phyloP scores from a whole-genome alignment of 1,140 invertebrate species.

The Drosophila bocqueti region DNA sequence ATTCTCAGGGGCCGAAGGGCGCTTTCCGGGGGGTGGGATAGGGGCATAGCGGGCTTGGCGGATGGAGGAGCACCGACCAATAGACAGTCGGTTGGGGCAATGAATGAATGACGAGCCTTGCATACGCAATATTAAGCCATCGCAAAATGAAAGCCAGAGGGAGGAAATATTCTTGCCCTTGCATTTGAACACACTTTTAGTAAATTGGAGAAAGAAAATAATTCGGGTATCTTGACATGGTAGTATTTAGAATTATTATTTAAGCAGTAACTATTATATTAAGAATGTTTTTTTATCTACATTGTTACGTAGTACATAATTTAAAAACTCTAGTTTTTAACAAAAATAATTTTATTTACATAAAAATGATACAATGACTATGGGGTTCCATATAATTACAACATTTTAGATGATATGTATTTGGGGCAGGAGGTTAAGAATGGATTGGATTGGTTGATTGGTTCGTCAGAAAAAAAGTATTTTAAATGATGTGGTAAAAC shows the following conservation, averaged over 20 bases:
- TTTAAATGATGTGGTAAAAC: too few relatives aligned
- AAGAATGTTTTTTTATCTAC: too few relatives aligned
- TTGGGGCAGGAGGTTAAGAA: not conserved
- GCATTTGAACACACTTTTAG: conserved; percentile 6
- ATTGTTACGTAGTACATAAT: not conserved
- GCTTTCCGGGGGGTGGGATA: not conserved
- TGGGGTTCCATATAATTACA: not conserved
- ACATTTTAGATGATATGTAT: not conserved
- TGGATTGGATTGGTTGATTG: not conserved
- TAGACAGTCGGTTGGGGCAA: conserved; percentile 41
- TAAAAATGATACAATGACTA: not conserved
- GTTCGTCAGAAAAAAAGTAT: not conserved
- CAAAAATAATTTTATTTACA: not conserved
- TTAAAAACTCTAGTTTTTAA: too few relatives aligned
- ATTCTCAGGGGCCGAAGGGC: conserved; percentile 8
- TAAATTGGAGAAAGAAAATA: not conserved
- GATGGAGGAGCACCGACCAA: conserved; percentile 5
- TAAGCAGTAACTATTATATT: not conserved
- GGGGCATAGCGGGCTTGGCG: not conserved
- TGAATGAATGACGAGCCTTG: conserved; percentile 74
- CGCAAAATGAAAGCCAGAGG: conserved; percentile 19
- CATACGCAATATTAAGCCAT: conserved; percentile 79
- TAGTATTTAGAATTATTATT: not conserved
- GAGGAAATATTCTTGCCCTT: not conserved
- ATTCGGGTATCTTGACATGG: not conserved